Conservation (phyloP, 2,113 vertebrate genomes). For the Uria lomvia region DNA sequence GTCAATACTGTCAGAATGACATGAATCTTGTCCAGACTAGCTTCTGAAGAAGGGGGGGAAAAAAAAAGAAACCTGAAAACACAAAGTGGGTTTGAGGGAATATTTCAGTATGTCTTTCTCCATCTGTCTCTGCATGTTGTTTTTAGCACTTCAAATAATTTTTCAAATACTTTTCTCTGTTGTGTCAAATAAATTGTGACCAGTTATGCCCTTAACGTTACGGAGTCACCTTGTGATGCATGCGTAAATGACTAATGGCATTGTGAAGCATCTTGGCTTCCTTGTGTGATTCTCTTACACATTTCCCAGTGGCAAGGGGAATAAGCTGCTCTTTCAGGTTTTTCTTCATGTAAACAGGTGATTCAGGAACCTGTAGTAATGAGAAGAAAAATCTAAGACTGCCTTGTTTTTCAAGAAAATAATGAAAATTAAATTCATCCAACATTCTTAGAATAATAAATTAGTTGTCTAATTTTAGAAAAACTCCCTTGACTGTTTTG, state of each 20-base stretch:
- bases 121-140: neutral
- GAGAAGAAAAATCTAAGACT: neutral
- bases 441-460: neutral
- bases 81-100: neutral
- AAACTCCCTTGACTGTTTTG: neutral
- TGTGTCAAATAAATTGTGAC: neutral
- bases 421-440: neutral
- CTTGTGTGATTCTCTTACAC: neutral
- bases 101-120: neutral
- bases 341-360: neutral
- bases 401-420: neutral
- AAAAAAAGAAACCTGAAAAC: too few relatives aligned
- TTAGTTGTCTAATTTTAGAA: neutral
- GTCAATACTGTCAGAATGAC: neutral
- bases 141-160: neutral
- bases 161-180: neutral
- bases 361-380: neutral
- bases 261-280: neutral
- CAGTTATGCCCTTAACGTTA: neutral
- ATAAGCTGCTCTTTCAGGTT: neutral
- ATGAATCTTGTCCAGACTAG: neutral
- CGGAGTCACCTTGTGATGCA: neutral
- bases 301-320: neutral
- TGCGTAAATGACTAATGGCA: neutral
- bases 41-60: neutral